phyloP scores from a whole-genome alignment of 2,113 vertebrate genomes.

The Aramus guarauna region DNA sequence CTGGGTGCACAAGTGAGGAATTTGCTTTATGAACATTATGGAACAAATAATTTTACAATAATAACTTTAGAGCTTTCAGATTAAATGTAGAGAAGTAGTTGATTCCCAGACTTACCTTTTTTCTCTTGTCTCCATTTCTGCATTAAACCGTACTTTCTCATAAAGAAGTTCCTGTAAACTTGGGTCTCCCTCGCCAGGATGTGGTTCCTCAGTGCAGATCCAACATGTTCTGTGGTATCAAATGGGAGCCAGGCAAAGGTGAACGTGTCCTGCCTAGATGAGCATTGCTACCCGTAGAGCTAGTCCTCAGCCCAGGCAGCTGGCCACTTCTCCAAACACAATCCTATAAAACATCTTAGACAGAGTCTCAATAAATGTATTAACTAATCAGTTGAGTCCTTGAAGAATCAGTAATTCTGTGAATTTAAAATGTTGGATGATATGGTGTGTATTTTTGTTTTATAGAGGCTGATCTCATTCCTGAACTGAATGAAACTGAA shows the following conservation, averaged over 20 bases:
- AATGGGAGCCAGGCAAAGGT: not conserved
- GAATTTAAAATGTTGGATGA: constrained; percentile 41
- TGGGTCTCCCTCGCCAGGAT: not conserved
- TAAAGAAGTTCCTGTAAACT: fast-evolving
- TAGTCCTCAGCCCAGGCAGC: not conserved
- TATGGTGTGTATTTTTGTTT: constrained; percentile 68
- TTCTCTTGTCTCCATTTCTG: not conserved
- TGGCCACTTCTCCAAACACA: not conserved
- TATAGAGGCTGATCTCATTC: constrained; percentile 76
- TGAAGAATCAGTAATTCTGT: constrained; percentile 2
- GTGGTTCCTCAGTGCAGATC: not conserved
- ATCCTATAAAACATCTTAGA: not conserved
- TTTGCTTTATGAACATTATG: not conserved
- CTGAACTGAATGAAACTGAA: constrained; percentile 78
- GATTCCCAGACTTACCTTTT: not conserved
- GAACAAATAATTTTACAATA: not conserved
- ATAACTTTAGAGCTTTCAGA: not conserved
- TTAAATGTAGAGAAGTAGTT: not conserved
- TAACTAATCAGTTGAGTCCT: not conserved
- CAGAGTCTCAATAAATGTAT: not conserved
- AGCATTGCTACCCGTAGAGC: not conserved
- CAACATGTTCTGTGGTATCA: not conserved
- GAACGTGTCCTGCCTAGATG: not conserved
- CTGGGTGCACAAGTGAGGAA: not conserved
- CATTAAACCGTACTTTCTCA: not conserved